Base-by-base conservation (phyloP, 2,113 vertebrate species). In the Tetrao urogallus region DNA sequence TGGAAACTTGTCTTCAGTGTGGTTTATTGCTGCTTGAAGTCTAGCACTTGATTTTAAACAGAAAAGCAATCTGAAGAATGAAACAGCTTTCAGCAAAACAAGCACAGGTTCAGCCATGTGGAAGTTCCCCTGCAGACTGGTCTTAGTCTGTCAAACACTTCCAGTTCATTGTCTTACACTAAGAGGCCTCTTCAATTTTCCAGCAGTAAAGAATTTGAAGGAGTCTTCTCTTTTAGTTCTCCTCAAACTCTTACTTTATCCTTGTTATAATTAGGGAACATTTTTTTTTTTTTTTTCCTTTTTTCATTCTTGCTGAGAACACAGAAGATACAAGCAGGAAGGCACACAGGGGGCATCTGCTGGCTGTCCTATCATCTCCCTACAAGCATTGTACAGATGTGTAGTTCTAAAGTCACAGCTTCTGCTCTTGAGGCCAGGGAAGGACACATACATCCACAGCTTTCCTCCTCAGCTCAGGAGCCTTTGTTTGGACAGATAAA, bases 51-150 rank as follows among this genome's bases (percentile, higher is more conserved):
- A 70, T 86, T 52, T 92, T 89, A 85, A 85, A 82, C 30, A 89
- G 24, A 70, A 75, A 70, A 88, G 50, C 1, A 4, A 77, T 24
- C 69, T 66, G 93, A 92, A 88, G 85, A 50, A 82, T 42, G n/a
- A 86, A 94, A 74, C n/a, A 80, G 82, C 64, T 91, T 88, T 94
- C 67, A 94, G 93, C 92, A 88, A 86, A 89, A 78, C 64, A 82
- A 10, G 65, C 36, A 25, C 48, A 85, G 72, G 63, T 22, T 71
- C 88, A 81, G 32, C 90, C 92, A 91, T 63, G 85, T 42, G 38
- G 64, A 94, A 96, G 69, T 43, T 81, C 36, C 86, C 86, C 82
- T 81, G 79, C 25, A 64, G 69, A 83, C 25, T 12, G 77, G 77
- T 42, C 32, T 77, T 91, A 77, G 64, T 54, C 66, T 52, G 64